A percentile compares a stretch with the other conserved stretches of the same genome.
phyloP scores from a whole-genome alignment of 2,888 invertebrate genomes.

The Heliconius ismenius region DNA sequence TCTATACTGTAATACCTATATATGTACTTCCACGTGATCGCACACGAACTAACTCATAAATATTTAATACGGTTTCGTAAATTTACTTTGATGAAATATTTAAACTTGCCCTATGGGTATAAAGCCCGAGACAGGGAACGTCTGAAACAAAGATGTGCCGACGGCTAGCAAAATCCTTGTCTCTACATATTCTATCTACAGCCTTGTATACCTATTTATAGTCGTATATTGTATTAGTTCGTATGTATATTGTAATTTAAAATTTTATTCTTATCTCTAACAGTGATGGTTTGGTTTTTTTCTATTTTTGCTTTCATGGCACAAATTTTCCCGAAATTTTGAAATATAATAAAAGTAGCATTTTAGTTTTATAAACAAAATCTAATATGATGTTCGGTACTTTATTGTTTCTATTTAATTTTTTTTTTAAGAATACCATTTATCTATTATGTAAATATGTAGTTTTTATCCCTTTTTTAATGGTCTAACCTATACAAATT shows the following conservation, averaged over 20 bases:
- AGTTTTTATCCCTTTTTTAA: neutral
- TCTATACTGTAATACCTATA: neutral
- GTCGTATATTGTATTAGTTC: neutral
- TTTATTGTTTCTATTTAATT: too few relatives aligned
- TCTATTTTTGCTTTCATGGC: neutral
- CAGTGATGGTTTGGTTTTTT: too few relatives aligned
- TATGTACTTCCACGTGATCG: constrained; percentile 13
- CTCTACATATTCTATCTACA: constrained; percentile 6
- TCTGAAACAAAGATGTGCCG: constrained; percentile 29
- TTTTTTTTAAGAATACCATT: neutral
- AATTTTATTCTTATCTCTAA: neutral
- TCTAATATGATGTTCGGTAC: too few relatives aligned
- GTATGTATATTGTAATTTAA: neutral
- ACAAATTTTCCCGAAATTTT: neutral
- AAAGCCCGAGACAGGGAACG: constrained; percentile 16
- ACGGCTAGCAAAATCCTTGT: constrained; percentile 17
- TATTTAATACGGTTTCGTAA: constrained; percentile 26
- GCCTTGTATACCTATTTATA: neutral
- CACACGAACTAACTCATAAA: constrained; percentile 20
- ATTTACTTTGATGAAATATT: constrained; percentile 30
- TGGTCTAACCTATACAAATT: neutral
- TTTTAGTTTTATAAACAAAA: too few relatives aligned
- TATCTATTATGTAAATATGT: neutral
- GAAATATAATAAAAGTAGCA: neutral
- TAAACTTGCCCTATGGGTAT: constrained; percentile 26